A percentile compares a stretch with the other conserved stretches of the same genome.
These are phyloP conservation scores for Chlamydotis undulata DNA, from an alignment of 2,113 vertebrate species.

Conservation along the genomic window DNA sequence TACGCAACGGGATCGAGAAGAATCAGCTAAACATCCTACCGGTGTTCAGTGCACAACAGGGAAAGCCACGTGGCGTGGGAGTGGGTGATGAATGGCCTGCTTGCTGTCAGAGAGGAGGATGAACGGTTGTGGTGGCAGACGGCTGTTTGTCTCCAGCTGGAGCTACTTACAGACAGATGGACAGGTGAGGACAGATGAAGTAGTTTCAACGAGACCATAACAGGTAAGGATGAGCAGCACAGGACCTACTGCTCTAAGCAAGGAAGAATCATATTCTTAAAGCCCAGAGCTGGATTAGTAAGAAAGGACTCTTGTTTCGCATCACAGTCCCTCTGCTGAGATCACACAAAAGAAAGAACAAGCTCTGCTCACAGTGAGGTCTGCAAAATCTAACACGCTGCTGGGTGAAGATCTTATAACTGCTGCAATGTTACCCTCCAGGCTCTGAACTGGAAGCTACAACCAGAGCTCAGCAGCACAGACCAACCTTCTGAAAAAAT, in stretches of 20 bases:
- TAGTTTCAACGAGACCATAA: background rate
- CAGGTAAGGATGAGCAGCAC: background rate
- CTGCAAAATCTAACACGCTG: background rate
- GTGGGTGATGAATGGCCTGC: fast-evolving
- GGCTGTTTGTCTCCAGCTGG: background rate
- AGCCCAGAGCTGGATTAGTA: background rate
- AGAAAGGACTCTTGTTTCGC: background rate
- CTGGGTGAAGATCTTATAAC: background rate
- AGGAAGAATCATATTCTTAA: background rate
- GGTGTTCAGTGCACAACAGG: fast-evolving
- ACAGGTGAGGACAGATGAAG: background rate
- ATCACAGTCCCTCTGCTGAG: background rate
- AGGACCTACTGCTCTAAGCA: background rate
- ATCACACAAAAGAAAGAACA: background rate
- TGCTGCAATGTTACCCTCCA: background rate
- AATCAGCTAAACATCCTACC: background rate
- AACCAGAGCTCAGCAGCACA: background rate
- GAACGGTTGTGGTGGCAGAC: background rate
- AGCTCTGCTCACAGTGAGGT: background rate
- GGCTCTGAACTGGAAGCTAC: background rate
- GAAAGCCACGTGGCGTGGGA: background rate
- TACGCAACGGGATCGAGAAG: background rate
- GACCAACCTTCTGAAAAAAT: background rate
- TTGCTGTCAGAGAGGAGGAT: background rate
- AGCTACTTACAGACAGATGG: background rate